Evolutionary conservation across 1,140 invertebrate genomes (phyloP), one percentile per base, ranked within the genome.

Genomic region (Andricus grossulariae): DNA sequence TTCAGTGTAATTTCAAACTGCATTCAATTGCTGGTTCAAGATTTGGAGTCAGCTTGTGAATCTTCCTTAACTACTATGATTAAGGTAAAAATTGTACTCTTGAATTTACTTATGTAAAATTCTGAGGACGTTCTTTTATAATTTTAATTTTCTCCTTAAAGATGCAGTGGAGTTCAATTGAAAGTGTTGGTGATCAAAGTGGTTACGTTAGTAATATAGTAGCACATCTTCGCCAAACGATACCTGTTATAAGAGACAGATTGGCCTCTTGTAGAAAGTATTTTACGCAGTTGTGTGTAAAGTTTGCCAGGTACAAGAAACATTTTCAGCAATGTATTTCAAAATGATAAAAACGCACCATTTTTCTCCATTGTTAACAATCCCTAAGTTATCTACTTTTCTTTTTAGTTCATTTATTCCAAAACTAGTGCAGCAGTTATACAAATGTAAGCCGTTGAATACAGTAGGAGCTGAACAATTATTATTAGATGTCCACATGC

Each of bases 211-310:
- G 96, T 16, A 95, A 96, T 12, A 97, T 99, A 21, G 95, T 97
- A 3, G 93, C 94, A 77, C 97, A 99, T 88, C 93, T 99, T 7
- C 96, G 97, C 87, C 95, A 96, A 84, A 96, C 96, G 0, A 94
- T 99, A 71, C 98, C 98, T 0, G 92, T 96, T 10, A 94, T 99
- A 13, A 90, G 99, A 76, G 97, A 99, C 87, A 96, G 97, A 87
- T 92, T 99, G n/a, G 94, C 97, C 1, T 97, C 97, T 18, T 98
- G 98, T 1, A 92, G 98, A 51, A 99, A 99, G 93, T 99, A 99
- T 90, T 99, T 99, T 89, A 99, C 98, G 0, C 97, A 99, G 89
- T 97, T 99, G 86, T 99, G 98, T 89, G 95, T 98, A 13, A 97
- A 98, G 88, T 99, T 99, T 92, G 97, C 96, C 0, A 95, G 94